Evolutionary conservation across 1,140 invertebrate species (phyloP), one percentile per base, ranked within the genome.

Genomic region (Brachionus koreanus): DNA sequence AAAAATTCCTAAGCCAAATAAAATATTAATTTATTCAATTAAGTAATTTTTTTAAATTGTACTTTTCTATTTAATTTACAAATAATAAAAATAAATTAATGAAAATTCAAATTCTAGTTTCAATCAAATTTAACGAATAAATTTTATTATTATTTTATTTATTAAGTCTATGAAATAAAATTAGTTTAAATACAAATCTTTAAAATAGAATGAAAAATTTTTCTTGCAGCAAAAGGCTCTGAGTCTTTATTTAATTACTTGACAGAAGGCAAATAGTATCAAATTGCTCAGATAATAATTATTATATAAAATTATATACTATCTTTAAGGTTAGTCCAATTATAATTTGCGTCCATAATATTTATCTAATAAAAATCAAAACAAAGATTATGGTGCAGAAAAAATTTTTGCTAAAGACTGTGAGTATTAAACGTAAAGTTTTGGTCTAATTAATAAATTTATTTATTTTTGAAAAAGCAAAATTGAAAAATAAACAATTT

Each of bases 401-500:
- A 29, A 19, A 57, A 23, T 57, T 23, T 57, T 9, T 10, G 49
- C 49, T 57, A 9, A 23, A 57, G 16, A 57, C 16, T 57, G 49
- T 57, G 5, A 9, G 49, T 23, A 9, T 9, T 23, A 39, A 69
- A 69, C 29, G n/a, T 7, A 19, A 69, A 69, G n/a, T 69, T 69
- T 69, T 39, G 35, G 16, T 69, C 37, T 69, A 69, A 69, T 69
- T 69, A 43, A 69, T 37, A 37, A 37, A 37, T 69, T 69, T 69
- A 69, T 69, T 69, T 37, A 37, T 39, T 69, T 69, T 37, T 69
- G 7, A 37, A 69, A 69, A 69, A 69, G 16, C 33, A 69, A 69
- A 69, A 69, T 69, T 69, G n/a, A 69, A 69, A 69, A 69, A 69
- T 69, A 69, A 69, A 69, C 65, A 69, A 69, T 13, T 19, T 39